These are phyloP conservation scores for Anthonomus grandis DNA, from an alignment of 1,140 invertebrate species.

Conservation along the genomic window DNA sequence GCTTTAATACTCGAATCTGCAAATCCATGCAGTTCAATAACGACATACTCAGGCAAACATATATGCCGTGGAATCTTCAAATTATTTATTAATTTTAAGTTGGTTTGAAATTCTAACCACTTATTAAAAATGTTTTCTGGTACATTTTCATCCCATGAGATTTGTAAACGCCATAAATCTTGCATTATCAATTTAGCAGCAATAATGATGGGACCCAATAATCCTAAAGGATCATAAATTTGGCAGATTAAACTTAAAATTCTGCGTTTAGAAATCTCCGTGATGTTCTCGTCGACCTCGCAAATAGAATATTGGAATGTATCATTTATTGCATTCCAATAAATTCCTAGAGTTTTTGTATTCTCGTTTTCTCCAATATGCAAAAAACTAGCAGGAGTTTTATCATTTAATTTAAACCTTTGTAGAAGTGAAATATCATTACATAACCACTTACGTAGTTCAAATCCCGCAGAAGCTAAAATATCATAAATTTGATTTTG, in stretches of 20 bases:
- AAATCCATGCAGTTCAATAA: conserved; percentile 35
- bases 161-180: conserved; percentile 40
- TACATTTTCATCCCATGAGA: conserved; percentile 48
- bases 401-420: no score
- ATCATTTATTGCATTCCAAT: no score
- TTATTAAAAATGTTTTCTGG: neutral
- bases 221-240: conserved; percentile 10
- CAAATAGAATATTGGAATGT: no score
- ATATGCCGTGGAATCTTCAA: conserved; percentile 7
- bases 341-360: no score
- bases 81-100: neutral
- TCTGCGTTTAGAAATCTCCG: conserved; percentile 4
- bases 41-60: neutral
- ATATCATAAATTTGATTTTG: no score
- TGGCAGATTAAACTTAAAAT: conserved; percentile 9
- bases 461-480: no score
- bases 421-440: no score
- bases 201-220: conserved; percentile 41
- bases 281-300: no score
- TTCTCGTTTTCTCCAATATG: no score
- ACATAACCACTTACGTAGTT: no score
- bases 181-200: conserved; percentile 48
- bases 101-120: conserved; percentile 5
- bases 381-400: no score
- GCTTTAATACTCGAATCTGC: conserved; percentile 40